Base-by-base conservation (phyloP, 2,113 vertebrate species). In the Ailurus styani region DNA sequence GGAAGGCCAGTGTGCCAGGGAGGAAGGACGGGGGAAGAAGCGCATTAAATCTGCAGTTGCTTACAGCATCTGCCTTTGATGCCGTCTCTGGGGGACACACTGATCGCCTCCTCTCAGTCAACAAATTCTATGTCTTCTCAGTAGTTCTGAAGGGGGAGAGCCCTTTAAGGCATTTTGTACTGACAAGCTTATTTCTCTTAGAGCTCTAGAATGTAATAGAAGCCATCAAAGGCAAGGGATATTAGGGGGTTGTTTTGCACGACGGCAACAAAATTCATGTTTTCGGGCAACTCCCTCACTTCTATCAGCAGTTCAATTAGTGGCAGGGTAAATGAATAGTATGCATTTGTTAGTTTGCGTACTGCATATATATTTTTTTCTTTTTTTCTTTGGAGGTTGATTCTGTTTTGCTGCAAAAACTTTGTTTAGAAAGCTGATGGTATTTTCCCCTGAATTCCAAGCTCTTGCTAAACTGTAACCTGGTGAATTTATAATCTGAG, bases 111-210 rank as follows among this genome's bases (percentile, higher is more conserved):
- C 98, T 97, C 98, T 98, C 97, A 97, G 97, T 98, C 98, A 98
- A 96, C 97, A 98, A 96, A 87, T 83, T 97, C 98, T 98, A 86
- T 93, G 97, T 98, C 97, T 98, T 98, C 18, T 3, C 97, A 87
- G 98, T 84, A 57, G 94, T 98, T 98, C 97, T 93, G 96, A 98
- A 96, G 96, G 97, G 94, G 97, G 98, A 98, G 98, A 98, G 98
- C 97, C 98, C 98, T 98, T 98, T 93, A 97, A 99, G 98, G 98
- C 98, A 98, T 98, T 98, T 98, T 97, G 95, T 98, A 97, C 97
- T 98, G 98, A 98, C 98, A 98, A 97, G 97, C 98, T 96, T 97
- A 95, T 97, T 98, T 96, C 97, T 97, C 97, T 97, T 60, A 54
- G 50, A 95, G 96, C 47, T 7, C 78, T 93, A 96, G 96, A 98